Conservation (phyloP, 2,888 invertebrate genomes). For the Chrysina gloriosa region DNA sequence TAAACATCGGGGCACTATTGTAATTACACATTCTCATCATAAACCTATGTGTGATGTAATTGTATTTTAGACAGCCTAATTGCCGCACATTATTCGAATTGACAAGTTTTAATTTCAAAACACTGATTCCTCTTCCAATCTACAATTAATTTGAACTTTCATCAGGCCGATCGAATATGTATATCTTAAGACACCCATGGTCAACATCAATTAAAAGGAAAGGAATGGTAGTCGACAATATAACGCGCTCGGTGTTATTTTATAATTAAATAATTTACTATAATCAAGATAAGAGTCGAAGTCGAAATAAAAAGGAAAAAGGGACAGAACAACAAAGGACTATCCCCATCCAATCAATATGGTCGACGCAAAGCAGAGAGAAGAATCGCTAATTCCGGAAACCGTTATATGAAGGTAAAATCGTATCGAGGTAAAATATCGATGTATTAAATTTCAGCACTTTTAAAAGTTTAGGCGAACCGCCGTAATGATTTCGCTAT, state of each 20-base stretch:
- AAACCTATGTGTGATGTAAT: conserved; percentile 4
- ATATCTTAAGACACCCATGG: conserved; percentile 28
- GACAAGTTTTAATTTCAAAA: conserved; percentile 29
- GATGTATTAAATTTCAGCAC: conserved; percentile 47
- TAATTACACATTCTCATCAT: conserved; percentile 18
- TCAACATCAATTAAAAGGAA: conserved; percentile 35
- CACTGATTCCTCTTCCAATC: conserved; percentile 23
- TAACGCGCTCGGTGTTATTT: conserved; percentile 24
- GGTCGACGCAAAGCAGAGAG: neutral
- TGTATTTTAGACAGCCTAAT: conserved; percentile 27
- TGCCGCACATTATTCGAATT: conserved; percentile 24
- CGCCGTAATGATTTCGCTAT: conserved; percentile 46
- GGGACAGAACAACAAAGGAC: neutral
- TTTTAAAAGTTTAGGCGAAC: conserved; percentile 42
- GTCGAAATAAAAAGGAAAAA: neutral
- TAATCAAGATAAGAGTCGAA: conserved; percentile 38
- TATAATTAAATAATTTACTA: conserved; percentile 42
- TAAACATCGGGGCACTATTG: neutral
- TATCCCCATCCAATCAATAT: conserved; percentile 4
- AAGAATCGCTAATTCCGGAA: conserved; percentile 32
- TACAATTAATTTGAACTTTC: conserved; percentile 30
- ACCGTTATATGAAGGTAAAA: conserved; percentile 20
- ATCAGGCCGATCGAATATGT: conserved; percentile 9
- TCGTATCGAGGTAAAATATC: conserved; percentile 36
- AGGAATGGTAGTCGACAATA: conserved; percentile 29